Conservation (phyloP, 2,888 invertebrate species). For the Seira ritae region DNA sequence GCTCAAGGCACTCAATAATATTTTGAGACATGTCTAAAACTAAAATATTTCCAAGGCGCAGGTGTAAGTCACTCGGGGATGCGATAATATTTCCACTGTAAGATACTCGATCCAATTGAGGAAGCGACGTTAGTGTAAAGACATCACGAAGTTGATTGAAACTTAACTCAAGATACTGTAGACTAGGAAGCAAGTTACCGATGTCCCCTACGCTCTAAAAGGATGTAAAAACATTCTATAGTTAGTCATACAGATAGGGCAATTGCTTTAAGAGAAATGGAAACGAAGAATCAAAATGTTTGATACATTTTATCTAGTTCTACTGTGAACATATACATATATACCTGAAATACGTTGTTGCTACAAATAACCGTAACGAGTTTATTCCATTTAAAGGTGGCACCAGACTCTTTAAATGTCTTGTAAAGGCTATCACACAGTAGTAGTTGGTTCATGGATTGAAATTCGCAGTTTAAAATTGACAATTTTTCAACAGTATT, state of each 20-base stretch:
- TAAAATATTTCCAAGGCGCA: slow-evolving; percentile 91
- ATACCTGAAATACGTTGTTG: slow-evolving; percentile 76
- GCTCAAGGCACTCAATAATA: slow-evolving; percentile 83
- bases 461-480: slow-evolving; percentile 82
- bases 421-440: slow-evolving; percentile 91
- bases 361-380: slow-evolving; percentile 76
- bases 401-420: slow-evolving; percentile 77
- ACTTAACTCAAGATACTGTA: slow-evolving; percentile 69
- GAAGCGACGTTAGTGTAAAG: slow-evolving; percentile 84
- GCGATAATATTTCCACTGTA: slow-evolving; percentile 87
- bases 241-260: too few relatives aligned
- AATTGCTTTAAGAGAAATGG: too few relatives aligned
- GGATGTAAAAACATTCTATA: too few relatives aligned
- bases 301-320: neutral
- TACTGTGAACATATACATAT: too few relatives aligned
- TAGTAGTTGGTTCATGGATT: slow-evolving; percentile 85
- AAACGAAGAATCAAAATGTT: too few relatives aligned
- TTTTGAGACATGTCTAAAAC: slow-evolving; percentile 91
- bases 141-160: slow-evolving; percentile 70
- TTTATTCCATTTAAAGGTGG: slow-evolving; percentile 77
- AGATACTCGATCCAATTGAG: slow-evolving; percentile 85
- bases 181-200: slow-evolving; percentile 66
- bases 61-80: slow-evolving; percentile 86
- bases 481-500: slow-evolving; percentile 82
- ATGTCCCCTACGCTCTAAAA: slow-evolving; percentile 68